These are phyloP conservation scores for Corythornis madagascariensis DNA, from an alignment of 2,113 vertebrate genomes.

Conservation along the genomic window DNA sequence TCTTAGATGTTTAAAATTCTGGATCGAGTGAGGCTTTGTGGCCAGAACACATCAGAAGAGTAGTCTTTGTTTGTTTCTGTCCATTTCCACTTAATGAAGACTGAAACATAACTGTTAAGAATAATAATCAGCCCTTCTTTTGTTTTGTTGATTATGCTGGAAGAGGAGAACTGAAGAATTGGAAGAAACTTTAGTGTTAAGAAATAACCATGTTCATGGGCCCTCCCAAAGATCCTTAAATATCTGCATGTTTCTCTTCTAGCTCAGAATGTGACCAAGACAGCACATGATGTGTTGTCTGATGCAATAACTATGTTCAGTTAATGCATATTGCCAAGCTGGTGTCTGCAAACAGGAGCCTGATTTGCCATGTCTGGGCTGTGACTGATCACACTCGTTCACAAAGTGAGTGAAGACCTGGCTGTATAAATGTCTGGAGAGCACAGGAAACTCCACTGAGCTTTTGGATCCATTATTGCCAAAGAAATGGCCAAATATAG, in stretches of 20 bases:
- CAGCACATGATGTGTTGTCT: constrained; percentile 1
- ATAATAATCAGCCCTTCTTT: not conserved
- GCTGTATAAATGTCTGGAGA: not conserved
- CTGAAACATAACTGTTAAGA: not conserved
- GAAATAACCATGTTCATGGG: not conserved
- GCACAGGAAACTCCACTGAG: not conserved
- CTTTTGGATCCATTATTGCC: not conserved
- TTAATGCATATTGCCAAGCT: constrained; percentile 10
- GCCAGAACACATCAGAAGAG: not conserved
- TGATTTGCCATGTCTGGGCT: not conserved
- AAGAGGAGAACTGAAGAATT: not conserved
- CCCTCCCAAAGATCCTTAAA: not conserved
- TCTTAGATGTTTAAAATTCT: not conserved
- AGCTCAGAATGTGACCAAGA: not conserved
- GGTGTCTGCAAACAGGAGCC: not conserved
- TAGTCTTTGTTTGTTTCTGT: not conserved
- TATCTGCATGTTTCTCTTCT: constrained; percentile 1
- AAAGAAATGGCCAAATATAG: not conserved
- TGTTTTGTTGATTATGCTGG: not conserved
- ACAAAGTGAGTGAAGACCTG: not conserved
- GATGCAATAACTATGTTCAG: constrained; percentile 16
- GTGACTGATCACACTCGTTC: not conserved
- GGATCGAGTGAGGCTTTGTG: not conserved
- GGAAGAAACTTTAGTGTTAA: not conserved
- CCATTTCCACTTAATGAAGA: not conserved